These are phyloP conservation scores for Cyphomyrmex costatus DNA, from an alignment of 1,140 invertebrate species.

Conservation along the genomic window DNA sequence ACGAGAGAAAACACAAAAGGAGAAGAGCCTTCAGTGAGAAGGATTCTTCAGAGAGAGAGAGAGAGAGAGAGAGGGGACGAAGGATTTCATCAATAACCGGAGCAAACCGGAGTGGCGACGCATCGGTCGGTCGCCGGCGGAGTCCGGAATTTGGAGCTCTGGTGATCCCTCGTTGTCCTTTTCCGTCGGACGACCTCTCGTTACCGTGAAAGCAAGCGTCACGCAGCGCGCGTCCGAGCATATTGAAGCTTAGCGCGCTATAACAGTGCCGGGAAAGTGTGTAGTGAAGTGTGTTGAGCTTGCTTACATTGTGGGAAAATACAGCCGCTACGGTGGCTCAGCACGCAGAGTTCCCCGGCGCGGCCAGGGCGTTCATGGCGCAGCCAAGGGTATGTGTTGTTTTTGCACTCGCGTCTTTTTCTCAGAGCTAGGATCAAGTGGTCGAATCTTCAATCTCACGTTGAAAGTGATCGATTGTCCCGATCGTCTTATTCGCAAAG, in stretches of 20 bases:
- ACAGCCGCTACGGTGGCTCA: slow-evolving; percentile 88
- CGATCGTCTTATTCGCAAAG: too few relatives aligned
- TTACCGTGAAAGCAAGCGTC: slow-evolving; percentile 26
- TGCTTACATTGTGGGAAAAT: slow-evolving; percentile 85
- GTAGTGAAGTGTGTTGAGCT: slow-evolving; percentile 79
- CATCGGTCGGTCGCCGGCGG: not conserved
- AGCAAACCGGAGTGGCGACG: not conserved
- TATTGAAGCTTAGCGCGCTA: slow-evolving; percentile 55
- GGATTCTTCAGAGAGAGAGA: not conserved
- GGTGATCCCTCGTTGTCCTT: not conserved
- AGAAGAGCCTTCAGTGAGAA: not conserved
- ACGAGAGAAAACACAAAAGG: not conserved
- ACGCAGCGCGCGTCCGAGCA: slow-evolving; percentile 52
- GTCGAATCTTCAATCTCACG: too few relatives aligned
- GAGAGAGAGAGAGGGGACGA: not conserved
- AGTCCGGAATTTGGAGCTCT: not conserved
- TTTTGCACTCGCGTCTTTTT: not conserved
- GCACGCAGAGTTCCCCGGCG: slow-evolving; percentile 88
- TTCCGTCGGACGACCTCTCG: not conserved
- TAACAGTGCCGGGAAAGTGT: slow-evolving; percentile 70
- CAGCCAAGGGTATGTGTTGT: slow-evolving; percentile 88
- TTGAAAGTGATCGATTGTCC: too few relatives aligned
- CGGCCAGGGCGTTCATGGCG: slow-evolving; percentile 89
- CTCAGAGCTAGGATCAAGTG: not conserved
- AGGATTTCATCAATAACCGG: not conserved